Percentiles rank a stretch among this genome's conserved stretches.
phyloP scores from a whole-genome alignment of 1,140 invertebrate species.

The Pseudobourletiella spinata region DNA sequence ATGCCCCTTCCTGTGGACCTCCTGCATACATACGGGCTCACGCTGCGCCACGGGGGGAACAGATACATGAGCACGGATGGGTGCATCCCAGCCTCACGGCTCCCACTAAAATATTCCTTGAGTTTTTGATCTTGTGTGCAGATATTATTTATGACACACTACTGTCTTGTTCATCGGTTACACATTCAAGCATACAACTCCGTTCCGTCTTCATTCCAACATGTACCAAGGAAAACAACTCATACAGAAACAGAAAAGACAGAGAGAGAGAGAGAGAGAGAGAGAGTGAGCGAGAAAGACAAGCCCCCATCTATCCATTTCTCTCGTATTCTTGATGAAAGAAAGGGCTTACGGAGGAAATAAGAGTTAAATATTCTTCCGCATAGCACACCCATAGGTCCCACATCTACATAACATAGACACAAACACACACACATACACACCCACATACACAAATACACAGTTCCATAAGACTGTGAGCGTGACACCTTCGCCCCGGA shows the following conservation, averaged over 20 bases:
- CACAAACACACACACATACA: neutral
- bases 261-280: neutral
- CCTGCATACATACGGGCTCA: neutral
- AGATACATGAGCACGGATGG: neutral
- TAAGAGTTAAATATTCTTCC: neutral
- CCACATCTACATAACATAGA: neutral
- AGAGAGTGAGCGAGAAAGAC: neutral
- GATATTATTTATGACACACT: slow-evolving; percentile 30
- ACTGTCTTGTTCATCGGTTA: slow-evolving; percentile 11
- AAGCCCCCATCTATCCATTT: neutral
- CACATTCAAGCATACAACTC: slow-evolving; percentile 7
- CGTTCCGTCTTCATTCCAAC: neutral
- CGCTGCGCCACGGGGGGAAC: neutral
- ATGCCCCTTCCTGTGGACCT: too few species aligned
- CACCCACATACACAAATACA: neutral
- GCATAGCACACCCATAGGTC: neutral
- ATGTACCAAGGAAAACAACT: neutral
- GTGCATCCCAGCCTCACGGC: neutral
- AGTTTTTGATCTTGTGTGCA: slow-evolving; percentile 18
- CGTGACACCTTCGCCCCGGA: too few species aligned
- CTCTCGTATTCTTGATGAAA: neutral
- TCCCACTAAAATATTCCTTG: neutral
- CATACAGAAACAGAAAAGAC: too few species aligned
- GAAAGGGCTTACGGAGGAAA: neutral
- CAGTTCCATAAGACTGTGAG: too few species aligned